Base-by-base conservation (phyloP, 2,888 invertebrate species). In the Nasonia oneida region DNA sequence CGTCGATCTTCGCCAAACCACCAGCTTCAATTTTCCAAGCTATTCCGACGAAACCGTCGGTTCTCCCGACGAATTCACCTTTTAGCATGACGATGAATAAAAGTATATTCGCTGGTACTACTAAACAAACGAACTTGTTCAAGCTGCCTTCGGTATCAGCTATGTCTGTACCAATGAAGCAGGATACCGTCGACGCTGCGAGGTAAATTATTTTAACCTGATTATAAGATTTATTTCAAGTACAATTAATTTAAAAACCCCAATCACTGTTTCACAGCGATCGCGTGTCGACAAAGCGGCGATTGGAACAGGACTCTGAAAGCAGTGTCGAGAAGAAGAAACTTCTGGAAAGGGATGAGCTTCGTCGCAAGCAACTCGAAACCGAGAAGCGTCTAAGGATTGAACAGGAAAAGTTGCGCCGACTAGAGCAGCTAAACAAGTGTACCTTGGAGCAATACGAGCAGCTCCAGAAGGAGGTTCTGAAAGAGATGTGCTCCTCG, bases 401-500 rank as follows among this genome's bases (percentile, higher is more conserved):
- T 42, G 83, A 47, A 39, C 73, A 71, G 87, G 78, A 86, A n/a
- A 81, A 71, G 37, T 29, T 84, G 4, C n/a, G 12, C 0, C 61
- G 76, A 0, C 10, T 79, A 1, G 70, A 86, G 74, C 74, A 23
- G 10, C 33, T 64, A 3, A 15, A 37, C 39, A n/a, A 85, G 37
- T 39, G 57, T 53, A 33, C n/a, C 37, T 15, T 37, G 64, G 39
- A 83, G 2, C 33, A 76, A 2, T 87, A 84, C 57, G 42, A 85
- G 23, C n/a, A 14, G 0, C 61, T 87, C 83, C 15, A 88, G 23
- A 6, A 29, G 15, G 81, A 84, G 86, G 85, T 92, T 3, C 81
- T 91, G 3, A 74, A 89, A 3, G 90, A 91, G 12, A 77, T 89
- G 2, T 92, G 92, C 73, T 86, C 89, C 3, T 50, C 76, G 5